A percentile compares a stretch with the other conserved stretches of the same genome.
Conservation (phyloP, 2,797 vertebrate species). For the Calcarius lapponicus region DNA sequence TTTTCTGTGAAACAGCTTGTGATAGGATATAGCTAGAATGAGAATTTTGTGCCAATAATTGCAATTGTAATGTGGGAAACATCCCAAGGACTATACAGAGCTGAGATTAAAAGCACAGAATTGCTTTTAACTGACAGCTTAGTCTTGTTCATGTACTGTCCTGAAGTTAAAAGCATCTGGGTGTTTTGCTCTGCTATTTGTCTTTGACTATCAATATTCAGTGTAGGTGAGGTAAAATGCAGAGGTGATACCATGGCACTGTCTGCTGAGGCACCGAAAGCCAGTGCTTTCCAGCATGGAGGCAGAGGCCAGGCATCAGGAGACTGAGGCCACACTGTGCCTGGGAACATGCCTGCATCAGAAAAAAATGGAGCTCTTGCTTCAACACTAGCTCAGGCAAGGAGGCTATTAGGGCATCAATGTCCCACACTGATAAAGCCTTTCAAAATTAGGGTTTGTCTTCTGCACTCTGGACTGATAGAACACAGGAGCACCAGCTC, state of each 20-base stretch:
- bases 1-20: neutral
- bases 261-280: accelerated
- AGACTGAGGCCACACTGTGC: neutral
- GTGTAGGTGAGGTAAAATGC: neutral
- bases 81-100: neutral
- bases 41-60: neutral
- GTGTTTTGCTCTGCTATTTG: neutral
- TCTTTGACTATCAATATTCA: neutral
- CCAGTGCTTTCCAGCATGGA: neutral
- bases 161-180: neutral
- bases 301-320: accelerated
- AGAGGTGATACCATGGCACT: accelerated
- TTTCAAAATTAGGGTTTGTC: neutral
- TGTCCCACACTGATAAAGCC: neutral
- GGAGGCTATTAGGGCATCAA: neutral
- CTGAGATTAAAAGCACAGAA: neutral
- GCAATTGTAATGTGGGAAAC: neutral
- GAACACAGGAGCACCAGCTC: neutral
- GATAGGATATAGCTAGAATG: neutral
- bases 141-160: neutral
- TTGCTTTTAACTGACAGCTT: neutral
- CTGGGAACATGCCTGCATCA: neutral
- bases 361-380: neutral
- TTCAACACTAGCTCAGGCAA: neutral
- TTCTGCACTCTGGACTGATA: neutral